phyloP scores from a whole-genome alignment of 2,888 invertebrate species.

The Sthenelais limicola region DNA sequence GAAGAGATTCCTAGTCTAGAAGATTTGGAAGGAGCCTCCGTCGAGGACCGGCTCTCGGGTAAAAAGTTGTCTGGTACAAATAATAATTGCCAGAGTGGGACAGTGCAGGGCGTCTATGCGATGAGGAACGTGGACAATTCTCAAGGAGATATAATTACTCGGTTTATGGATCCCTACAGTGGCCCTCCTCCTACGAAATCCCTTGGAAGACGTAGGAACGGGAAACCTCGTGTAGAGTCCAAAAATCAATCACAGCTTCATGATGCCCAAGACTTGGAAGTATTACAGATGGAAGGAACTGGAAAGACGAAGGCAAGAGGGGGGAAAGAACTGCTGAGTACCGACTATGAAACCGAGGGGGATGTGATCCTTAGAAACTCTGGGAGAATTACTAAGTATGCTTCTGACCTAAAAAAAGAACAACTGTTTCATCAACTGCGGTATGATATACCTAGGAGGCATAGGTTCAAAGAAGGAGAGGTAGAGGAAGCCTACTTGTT shows the following conservation, averaged over 20 bases:
- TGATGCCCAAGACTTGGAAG: too few relatives aligned
- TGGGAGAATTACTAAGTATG: not conserved
- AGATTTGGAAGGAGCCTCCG: too few relatives aligned
- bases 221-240: too few relatives aligned
- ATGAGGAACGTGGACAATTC: not conserved
- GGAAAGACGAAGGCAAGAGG: not conserved
- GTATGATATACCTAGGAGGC: conserved; percentile 23
- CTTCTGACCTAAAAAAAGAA: not conserved
- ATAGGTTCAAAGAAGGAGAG: not conserved
- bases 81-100: too few relatives aligned
- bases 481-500: conserved; percentile 45
- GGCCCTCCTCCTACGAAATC: too few relatives aligned
- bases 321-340: not conserved
- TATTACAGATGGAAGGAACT: conserved; percentile 34
- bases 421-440: not conserved
- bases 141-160: too few relatives aligned
- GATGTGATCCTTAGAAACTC: not conserved
- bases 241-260: too few relatives aligned
- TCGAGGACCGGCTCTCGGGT: not conserved
- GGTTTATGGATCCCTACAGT: too few relatives aligned
- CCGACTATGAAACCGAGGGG: not conserved
- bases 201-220: not conserved
- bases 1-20: not conserved
- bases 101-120: too few relatives aligned
- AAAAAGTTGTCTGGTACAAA: too few relatives aligned